phyloP scores from a whole-genome alignment of 2,888 invertebrate genomes.

The Pecten maximus region DNA sequence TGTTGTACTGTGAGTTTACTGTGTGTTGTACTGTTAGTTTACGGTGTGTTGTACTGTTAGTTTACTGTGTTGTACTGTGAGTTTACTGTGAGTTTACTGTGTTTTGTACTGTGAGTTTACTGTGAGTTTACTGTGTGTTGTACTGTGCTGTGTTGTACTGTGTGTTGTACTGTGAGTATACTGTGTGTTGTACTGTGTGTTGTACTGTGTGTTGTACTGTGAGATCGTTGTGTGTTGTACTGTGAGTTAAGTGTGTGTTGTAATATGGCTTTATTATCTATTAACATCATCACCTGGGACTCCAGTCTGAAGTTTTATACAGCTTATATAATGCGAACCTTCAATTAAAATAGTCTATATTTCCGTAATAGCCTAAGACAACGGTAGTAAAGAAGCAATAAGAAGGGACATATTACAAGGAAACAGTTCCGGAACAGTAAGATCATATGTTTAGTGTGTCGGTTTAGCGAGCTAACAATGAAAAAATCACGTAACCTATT shows the following conservation, averaged over 20 bases:
- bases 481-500: neutral
- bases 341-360: neutral
- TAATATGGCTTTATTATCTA: neutral
- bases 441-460: neutral
- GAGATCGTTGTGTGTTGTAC: neutral
- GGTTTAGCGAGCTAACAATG: neutral
- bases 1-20: neutral
- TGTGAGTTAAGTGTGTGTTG: neutral
- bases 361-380: neutral
- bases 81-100: neutral
- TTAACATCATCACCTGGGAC: neutral
- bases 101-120: neutral
- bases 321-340: neutral
- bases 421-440: neutral
- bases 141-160: neutral
- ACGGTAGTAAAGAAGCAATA: neutral
- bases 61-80: neutral
- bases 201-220: neutral
- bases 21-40: neutral
- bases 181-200: neutral
- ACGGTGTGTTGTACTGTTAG: neutral
- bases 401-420: neutral
- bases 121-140: neutral
- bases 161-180: neutral
- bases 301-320: neutral